Base-by-base conservation (phyloP, 2,797 vertebrate species). In the Diceros bicornis region DNA sequence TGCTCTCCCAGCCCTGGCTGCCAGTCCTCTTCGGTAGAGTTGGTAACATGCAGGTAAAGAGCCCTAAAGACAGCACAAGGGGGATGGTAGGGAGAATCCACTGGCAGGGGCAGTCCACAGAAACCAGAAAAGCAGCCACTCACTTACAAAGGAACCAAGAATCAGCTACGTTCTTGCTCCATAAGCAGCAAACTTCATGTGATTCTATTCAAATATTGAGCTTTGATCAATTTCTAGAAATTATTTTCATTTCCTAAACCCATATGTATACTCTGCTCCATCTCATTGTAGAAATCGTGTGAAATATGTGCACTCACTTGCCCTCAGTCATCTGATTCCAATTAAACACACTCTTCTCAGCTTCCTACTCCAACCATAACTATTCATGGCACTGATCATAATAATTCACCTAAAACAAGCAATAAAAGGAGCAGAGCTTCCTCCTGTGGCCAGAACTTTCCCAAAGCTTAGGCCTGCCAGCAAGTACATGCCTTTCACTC, bases 311-410 rank as follows among this genome's bases (percentile, higher is more conserved):
- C n/a, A 87, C 62, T 92, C 68, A 47, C 29, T 91, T n/a, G 41
- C 78, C 77, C 77, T 92, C 69, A 61, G 75, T 91, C 95, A 96
- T 95, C 61, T 84, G 89, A 94, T 66, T 97, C 59, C 77, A 69
- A 96, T 89, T 93, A 96, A 96, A 87, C 91, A 94, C 29, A 79
- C 37, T 92, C 64, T 79, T 92, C 69, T 32, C 27, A 55, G 81
- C 37, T 74, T 92, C 66, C 92, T 68, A n/a, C 18, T 85, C 85
- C 62, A 96, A 78, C 88, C 62, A 79, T 78, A 95, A 94, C 47
- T 93, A 52, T 87, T 95, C 85, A 81, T 66, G 86, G 82, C 64
- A 55, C 34, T 17, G 92, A 91, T 52, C 92, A 84, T 75, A 96
- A 95, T 55, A 96, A 86, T 82, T 87, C 18, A 1, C 78, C 74